Evolutionary conservation across 2,888 invertebrate genomes (phyloP), one percentile per base, ranked within the genome.

Genomic region (Nymphalis urticae): DNA sequence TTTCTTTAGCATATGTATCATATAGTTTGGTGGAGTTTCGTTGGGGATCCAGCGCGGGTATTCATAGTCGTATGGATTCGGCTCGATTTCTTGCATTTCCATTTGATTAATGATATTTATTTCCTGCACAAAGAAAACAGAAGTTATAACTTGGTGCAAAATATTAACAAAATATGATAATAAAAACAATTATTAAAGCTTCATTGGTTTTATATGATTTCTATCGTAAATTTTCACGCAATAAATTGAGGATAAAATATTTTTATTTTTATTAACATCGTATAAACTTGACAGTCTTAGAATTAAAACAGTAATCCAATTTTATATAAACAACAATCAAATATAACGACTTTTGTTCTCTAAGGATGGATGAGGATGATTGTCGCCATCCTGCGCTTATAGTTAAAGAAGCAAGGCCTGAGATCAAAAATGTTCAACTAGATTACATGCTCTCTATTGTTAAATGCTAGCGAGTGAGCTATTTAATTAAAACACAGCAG

Each of bases 51-150:
- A 70, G 3, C 62, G 61, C 9, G 50, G 67, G 24, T 64, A 58
- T 21, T 62, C n/a, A 1, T n/a, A 50, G 7, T 62, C 67, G 32
- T 68, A 62, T 8, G 62, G 64, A 6, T 32, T 42, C 2, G 51
- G 51, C 10, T 68, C 68, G 2, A 48, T 17, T 17, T 58, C 64
- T 54, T 53, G 62, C 21, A 62, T 36, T 24, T 66, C 61, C 48
- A 72, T 59, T 27, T 68, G 63, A 42, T 68, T 70, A 53, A 72
- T 70, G 7, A 64, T 10, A 27, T 66, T 48, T 62, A 72, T 68
- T 62, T 72, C 72, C 72, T 72, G 21, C n/a, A 21, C 48, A 21
- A 63, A 21, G 47, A 58, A 47, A 27, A 50, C 10, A 13, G 1
- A 10, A 42, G 13, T 42, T 42, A 42, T 13, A 42, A 3, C 0